Evolutionary conservation across 2,888 invertebrate species (phyloP).

Genomic region (Nematopogon swammerdamellus): DNA sequence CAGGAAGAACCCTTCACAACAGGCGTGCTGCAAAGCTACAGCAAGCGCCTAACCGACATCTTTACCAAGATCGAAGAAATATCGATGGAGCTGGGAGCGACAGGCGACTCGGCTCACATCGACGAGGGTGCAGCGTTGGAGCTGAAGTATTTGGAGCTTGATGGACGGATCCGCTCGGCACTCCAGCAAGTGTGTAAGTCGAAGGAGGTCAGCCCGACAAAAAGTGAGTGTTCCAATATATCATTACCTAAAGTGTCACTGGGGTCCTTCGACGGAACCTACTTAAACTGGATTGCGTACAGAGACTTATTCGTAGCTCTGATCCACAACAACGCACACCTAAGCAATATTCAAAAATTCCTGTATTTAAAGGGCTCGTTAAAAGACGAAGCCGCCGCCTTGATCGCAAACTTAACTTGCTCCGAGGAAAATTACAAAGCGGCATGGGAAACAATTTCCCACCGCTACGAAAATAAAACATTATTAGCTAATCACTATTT

Average conservation of each 20-base stretch:
- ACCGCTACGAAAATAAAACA: too few relatives aligned
- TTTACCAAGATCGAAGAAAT: too few relatives aligned
- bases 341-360: not conserved
- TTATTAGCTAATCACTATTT: not conserved
- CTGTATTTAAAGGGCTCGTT: not conserved
- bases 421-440: not conserved
- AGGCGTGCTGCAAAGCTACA: too few relatives aligned
- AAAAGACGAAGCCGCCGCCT: not conserved
- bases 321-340: not conserved
- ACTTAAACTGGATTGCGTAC: not conserved
- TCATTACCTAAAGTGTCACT: not conserved
- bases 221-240: not conserved
- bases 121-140: not conserved
- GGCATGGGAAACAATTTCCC: not conserved
- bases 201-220: not conserved
- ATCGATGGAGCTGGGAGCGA: not conserved
- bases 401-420: not conserved
- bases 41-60: too few relatives aligned
- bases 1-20: too few relatives aligned
- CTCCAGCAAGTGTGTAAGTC: not conserved
- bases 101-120: not conserved
- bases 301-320: not conserved
- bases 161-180: not conserved
- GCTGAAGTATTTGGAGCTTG: not conserved
- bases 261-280: not conserved